Percentiles rank a stretch among this genome's conserved stretches.
phyloP scores from a whole-genome alignment of 1,140 invertebrate species.

The Ceratosolen fusciceps region DNA sequence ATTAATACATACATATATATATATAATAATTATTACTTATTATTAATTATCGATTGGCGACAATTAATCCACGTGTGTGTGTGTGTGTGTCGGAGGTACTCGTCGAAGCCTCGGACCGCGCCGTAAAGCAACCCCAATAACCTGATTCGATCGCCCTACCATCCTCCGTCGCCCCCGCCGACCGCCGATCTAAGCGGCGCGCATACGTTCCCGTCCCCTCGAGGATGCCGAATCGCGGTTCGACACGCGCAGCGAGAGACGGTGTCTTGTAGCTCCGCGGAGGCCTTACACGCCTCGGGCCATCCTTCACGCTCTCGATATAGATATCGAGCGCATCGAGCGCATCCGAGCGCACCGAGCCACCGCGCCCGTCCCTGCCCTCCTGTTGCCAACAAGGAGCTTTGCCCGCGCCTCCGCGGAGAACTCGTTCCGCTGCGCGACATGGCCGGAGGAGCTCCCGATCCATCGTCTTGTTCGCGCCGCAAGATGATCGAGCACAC shows the following conservation, averaged over 20 bases:
- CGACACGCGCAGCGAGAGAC: neutral
- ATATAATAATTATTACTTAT: too few species aligned
- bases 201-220: too few species aligned
- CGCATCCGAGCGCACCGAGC: slow-evolving; percentile 22
- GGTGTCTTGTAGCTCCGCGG: slow-evolving; percentile 10
- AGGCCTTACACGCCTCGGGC: neutral
- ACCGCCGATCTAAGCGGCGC: too few species aligned
- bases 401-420: neutral
- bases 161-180: neutral
- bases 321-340: slow-evolving; percentile 43
- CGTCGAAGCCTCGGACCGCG: neutral
- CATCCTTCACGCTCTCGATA: slow-evolving; percentile 43
- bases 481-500: slow-evolving; percentile 39
- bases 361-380: neutral
- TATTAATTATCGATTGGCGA: neutral
- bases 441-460: neutral
- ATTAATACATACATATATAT: too few species aligned
- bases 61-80: too few species aligned
- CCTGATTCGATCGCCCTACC: slow-evolving; percentile 57
- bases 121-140: slow-evolving; percentile 5
- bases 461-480: slow-evolving; percentile 29
- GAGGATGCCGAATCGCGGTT: too few species aligned
- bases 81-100: too few species aligned
- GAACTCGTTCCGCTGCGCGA: slow-evolving; percentile 38
- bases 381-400: too few species aligned